Percentiles rank a stretch among this genome's conserved stretches.
Conservation (phyloP, 1,140 invertebrate genomes). For the Euura saliciscinereae region DNA sequence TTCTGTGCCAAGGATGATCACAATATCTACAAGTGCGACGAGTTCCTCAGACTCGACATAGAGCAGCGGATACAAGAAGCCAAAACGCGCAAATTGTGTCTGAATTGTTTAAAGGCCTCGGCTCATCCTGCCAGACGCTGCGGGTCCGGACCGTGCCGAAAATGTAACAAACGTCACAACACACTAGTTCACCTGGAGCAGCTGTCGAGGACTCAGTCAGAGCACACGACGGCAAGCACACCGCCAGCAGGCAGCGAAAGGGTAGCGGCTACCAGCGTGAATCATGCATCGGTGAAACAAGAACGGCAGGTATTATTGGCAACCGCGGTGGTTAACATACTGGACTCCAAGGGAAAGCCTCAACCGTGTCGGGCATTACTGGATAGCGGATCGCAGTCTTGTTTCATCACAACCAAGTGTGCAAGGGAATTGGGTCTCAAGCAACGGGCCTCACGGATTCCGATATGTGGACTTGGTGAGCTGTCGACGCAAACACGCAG, state of each 20-base stretch:
- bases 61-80: conserved; percentile 22
- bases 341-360: too few species aligned
- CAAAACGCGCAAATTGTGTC: conserved; percentile 17
- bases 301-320: not conserved
- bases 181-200: not conserved
- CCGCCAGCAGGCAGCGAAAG: not conserved
- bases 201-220: not conserved
- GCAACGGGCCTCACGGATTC: too few species aligned
- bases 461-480: not conserved
- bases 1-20: conserved; percentile 20
- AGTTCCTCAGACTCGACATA: conserved; percentile 19
- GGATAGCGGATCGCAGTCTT: not conserved
- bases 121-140: conserved; percentile 23
- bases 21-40: conserved; percentile 21
- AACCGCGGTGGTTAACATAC: not conserved
- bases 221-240: not conserved
- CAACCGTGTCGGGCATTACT: not conserved
- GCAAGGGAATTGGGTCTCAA: not conserved
- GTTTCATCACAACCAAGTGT: not conserved
- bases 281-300: not conserved
- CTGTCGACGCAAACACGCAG: not conserved
- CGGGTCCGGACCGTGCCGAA: conserved; percentile 22
- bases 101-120: conserved; percentile 22
- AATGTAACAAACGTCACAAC: conserved; percentile 22
- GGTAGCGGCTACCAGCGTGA: not conserved